phyloP scores from a whole-genome alignment of 1,140 invertebrate genomes.

The Pteromalus puparum region DNA sequence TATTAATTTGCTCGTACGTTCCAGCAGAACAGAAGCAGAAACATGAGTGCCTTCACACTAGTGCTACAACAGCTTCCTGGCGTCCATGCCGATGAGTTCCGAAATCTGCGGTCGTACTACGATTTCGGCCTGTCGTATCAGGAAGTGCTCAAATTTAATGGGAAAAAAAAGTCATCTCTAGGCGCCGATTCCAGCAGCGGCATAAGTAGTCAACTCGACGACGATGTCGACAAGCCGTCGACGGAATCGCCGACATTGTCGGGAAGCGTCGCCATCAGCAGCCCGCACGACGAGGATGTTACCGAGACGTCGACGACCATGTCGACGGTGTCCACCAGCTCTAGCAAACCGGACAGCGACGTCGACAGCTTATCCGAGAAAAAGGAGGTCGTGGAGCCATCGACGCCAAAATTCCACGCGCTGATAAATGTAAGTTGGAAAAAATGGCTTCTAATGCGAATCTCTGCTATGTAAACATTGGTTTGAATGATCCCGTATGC shows the following conservation, averaged over 20 bases:
- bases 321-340: too few species aligned
- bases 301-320: too few species aligned
- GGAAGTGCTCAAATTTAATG: not conserved
- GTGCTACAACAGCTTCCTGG: slow-evolving; percentile 52
- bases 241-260: too few species aligned
- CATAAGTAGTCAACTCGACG: not conserved
- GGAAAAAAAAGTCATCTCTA: slow-evolving; percentile 54
- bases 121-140: not conserved
- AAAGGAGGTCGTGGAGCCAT: too few species aligned
- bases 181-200: slow-evolving; percentile 59
- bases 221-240: not conserved
- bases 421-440: not conserved
- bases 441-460: too few species aligned
- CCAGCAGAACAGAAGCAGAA: not conserved
- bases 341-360: too few species aligned
- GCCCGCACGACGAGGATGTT: too few species aligned
- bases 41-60: slow-evolving; percentile 60
- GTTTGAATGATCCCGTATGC: not conserved
- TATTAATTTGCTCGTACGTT: too few species aligned
- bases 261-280: too few species aligned
- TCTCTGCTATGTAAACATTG: not conserved
- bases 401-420: too few species aligned
- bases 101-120: slow-evolving; percentile 13
- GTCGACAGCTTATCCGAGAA: too few species aligned
- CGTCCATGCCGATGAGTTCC: slow-evolving; percentile 32